phyloP scores from a whole-genome alignment of 1,140 invertebrate species.

The Aphaenogaster floridana region DNA sequence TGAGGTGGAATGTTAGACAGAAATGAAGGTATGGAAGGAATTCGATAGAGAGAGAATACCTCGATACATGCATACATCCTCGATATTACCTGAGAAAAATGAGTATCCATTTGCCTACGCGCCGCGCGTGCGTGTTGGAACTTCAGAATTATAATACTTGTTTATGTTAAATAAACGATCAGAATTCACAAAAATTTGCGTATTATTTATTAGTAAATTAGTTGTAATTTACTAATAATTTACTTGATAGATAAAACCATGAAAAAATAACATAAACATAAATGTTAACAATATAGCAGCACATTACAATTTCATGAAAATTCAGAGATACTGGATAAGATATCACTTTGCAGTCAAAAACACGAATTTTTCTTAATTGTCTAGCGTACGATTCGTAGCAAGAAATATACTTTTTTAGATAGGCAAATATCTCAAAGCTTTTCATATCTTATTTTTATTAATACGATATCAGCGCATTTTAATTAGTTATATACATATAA shows the following conservation, averaged over 20 bases:
- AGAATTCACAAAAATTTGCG: not conserved
- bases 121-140: not conserved
- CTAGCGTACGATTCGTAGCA: not conserved
- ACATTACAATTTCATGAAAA: not conserved
- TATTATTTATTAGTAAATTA: slow-evolving; percentile 12
- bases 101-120: not conserved
- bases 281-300: not conserved
- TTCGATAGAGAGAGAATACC: slow-evolving; percentile 26
- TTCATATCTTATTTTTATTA: too few species aligned
- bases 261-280: not conserved
- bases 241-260: not conserved
- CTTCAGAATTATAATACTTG: not conserved
- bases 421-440: too few species aligned
- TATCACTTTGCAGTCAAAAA: too few species aligned
- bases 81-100: not conserved
- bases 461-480: slow-evolving; percentile 46
- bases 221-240: not conserved
- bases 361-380: slow-evolving; percentile 69
- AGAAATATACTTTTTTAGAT: slow-evolving; percentile 57
- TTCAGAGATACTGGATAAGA: not conserved
- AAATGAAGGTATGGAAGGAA: slow-evolving; percentile 43
- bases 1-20: slow-evolving; percentile 34
- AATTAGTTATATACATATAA: slow-evolving; percentile 57
- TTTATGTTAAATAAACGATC: not conserved
- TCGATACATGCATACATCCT: not conserved